Evolutionary conservation across 53 echinoderm and acorn worm species (phyloP).

Genomic region (Patiria pectinifera): DNA sequence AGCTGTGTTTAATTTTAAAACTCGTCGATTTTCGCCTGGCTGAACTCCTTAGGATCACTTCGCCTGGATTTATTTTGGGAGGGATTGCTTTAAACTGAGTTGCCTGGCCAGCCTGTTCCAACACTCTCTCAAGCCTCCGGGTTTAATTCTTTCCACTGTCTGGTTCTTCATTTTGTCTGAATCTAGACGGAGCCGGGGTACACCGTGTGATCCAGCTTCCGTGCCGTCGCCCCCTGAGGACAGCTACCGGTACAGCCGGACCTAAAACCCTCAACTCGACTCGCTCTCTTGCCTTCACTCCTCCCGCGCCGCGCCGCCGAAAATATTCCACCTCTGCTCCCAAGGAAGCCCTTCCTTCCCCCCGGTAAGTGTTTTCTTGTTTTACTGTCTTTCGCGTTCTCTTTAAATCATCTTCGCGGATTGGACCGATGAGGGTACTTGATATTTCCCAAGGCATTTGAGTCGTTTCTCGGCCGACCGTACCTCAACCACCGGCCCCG

Average conservation of each 20-base stretch:
- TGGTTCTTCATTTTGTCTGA: background rate
- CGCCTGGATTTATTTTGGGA: background rate
- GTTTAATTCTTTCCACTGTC: background rate
- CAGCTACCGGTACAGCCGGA: background rate
- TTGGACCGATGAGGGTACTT: background rate
- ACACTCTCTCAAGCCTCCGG: background rate
- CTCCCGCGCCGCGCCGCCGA: background rate
- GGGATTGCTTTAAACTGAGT: background rate
- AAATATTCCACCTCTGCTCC: background rate
- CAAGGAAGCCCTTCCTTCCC: background rate
- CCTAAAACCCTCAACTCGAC: background rate
- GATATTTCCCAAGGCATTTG: background rate
- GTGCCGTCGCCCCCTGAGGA: background rate
- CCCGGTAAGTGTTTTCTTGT: background rate
- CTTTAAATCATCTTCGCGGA: background rate
- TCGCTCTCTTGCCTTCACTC: background rate
- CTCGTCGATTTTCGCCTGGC: background rate
- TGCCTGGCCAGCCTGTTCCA: background rate
- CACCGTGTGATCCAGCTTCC: background rate
- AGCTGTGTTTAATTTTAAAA: background rate
- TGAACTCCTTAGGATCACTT: background rate
- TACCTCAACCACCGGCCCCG: background rate
- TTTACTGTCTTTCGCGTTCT: background rate
- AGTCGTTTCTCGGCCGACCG: background rate
- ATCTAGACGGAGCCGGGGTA: background rate